Base-by-base conservation (phyloP, 2,888 invertebrate genomes). In the Taphrorychus bicolor region DNA sequence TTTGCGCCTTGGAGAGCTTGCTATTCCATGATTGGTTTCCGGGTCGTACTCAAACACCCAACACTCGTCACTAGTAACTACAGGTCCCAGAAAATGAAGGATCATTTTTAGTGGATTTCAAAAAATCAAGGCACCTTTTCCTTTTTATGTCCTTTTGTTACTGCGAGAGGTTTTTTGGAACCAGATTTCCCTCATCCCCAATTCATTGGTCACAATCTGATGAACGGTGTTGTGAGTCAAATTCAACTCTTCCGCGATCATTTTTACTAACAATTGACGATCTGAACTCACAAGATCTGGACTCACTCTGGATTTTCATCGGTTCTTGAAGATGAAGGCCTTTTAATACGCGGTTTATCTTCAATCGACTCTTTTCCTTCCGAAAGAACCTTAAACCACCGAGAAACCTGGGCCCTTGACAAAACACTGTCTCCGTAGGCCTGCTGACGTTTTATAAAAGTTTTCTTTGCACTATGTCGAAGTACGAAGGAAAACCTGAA, bases 151-250 rank as follows among this genome's bases (percentile, higher is more conserved):
- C 24, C 7, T 5, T 23, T 23, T 23, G 7, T 7, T 23, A 4
- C 7, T 23, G 24, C n/a, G n/a, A 42, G n/a, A 42, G n/a, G n/a
- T 42, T 42, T 42, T 42, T 42, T 5, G 42, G 42, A 16, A 42
- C 42, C 54, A 54, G 17, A 54, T 24, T 18, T 54, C 54, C 53
- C 42, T 22, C 71, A 73, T 71, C 61, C 70, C 66, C 61, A 42
- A 42, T 14, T 42, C 17, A 42, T 74, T 66, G 45, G 69, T 71
- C 66, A 70, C 69, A 71, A 73, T 62, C 22, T 72, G 69, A 72
- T 69, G 69, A 70, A 73, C 70, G 52, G 63, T 70, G 53, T 42
- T 67, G 65, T 66, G 67, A 70, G 18, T 72, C 64, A 74, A 73
- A 70, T 69, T 69, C 62, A 72, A 69, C 58, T 71, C 42, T 62